Percentiles rank a stretch among this genome's conserved stretches.
Conservation (phyloP, 2,113 vertebrate genomes). For the Pardalotus punctatus region DNA sequence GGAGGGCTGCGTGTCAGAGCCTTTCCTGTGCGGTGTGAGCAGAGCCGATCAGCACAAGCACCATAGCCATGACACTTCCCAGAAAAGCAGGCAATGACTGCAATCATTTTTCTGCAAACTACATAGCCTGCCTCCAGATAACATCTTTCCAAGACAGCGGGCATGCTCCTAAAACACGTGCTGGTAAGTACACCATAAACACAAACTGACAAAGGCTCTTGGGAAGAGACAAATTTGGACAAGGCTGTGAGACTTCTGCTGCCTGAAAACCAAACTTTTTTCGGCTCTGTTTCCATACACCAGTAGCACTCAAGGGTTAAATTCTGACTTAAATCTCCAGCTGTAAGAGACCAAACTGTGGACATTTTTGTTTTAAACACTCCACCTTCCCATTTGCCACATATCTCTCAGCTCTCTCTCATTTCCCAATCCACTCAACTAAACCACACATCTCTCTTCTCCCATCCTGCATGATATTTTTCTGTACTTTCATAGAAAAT, state of each 20-base stretch:
- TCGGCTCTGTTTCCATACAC: background rate
- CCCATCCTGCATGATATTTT: background rate
- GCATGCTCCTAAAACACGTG: background rate
- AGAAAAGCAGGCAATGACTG: background rate
- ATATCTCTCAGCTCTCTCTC: background rate
- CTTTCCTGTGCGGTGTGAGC: background rate
- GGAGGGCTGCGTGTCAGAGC: background rate
- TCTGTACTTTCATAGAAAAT: background rate
- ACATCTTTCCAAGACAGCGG: background rate
- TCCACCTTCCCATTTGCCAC: background rate
- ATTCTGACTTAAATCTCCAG: background rate
- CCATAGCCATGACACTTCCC: background rate
- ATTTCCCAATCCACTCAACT: background rate
- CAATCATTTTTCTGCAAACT: background rate
- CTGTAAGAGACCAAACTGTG: background rate
- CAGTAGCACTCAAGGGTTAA: background rate
- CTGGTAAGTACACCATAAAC: background rate
- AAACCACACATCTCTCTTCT: background rate
- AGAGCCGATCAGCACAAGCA: background rate
- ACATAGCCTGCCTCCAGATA: background rate
- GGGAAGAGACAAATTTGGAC: background rate
- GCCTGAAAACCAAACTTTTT: background rate
- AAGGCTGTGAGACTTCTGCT: background rate
- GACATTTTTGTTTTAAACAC: background rate
- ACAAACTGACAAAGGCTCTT: background rate